phyloP scores from a whole-genome alignment of 2,113 vertebrate species.

The Nematolebias whitei region DNA sequence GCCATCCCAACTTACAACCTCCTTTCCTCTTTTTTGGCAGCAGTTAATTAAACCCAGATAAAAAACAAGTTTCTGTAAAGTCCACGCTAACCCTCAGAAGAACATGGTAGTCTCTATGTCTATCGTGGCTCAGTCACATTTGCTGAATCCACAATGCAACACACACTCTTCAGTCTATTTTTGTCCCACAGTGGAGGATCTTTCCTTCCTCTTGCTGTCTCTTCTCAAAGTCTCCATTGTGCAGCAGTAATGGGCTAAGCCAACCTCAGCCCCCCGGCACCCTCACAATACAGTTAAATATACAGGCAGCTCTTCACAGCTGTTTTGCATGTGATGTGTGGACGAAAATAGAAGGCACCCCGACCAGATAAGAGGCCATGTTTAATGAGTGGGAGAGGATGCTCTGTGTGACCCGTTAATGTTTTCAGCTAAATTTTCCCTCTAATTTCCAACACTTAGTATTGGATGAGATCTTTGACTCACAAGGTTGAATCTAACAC shows the following conservation, averaged over 20 bases:
- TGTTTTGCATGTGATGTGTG: constrained; percentile 84
- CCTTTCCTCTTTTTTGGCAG: not conserved
- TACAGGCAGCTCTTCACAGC: constrained; percentile 79
- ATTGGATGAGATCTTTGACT: constrained; percentile 10
- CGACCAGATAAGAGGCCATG: constrained; percentile 65
- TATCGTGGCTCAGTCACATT: constrained; percentile 57
- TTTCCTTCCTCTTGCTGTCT: constrained; percentile 68
- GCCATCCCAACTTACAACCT: no score
- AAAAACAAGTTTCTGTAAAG: constrained; percentile 46
- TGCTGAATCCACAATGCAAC: constrained; percentile 47
- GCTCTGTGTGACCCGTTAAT: not conserved
- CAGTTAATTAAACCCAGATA: not conserved
- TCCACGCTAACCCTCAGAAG: constrained; percentile 47
- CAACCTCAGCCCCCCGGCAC: constrained; percentile 67
- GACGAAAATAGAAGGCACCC: constrained; percentile 75
- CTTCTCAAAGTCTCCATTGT: constrained; percentile 80
- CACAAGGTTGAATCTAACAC: not conserved
- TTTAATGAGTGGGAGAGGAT: constrained; percentile 39
- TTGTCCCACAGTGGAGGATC: constrained; percentile 60
- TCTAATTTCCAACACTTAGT: not conserved
- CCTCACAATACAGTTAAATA: constrained; percentile 79
- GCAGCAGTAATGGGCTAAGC: constrained; percentile 70
- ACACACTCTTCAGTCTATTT: constrained; percentile 71
- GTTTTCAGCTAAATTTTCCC: constrained; percentile 5
- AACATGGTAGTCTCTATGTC: constrained; percentile 49